Evolutionary conservation across 1,140 invertebrate species (phyloP), one percentile per base, ranked within the genome.

Genomic region (Drosophila truncata): DNA sequence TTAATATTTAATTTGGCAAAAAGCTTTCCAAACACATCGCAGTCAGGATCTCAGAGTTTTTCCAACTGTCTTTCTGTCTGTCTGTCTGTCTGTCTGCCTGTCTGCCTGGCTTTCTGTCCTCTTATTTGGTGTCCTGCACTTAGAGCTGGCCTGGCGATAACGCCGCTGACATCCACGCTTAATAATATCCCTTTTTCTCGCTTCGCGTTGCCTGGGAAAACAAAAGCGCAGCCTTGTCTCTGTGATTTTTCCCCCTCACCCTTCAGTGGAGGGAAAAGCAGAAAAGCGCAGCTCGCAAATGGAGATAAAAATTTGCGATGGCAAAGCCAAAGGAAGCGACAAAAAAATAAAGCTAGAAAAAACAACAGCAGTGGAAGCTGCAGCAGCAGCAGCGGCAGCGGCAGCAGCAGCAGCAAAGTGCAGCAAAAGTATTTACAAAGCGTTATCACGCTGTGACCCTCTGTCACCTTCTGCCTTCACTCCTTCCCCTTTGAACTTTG

Each of bases 1-100:
- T 91, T 91, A 91, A 91, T 91, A 91, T 91, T 91, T 91, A 91
- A 91, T 91, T 91, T 91, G 78, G 78, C 76, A 91, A 91, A 90
- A 80, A 87, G 87, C 88, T 91, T 91, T 91, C 58, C 80, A 69
- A 88, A 90, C 78, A 74, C 67, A 62, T 50, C 7, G 46, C 59
- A 64, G 29, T n/a, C 63, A 44, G 63, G 35, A 46, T 66, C 49
- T 41, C 10, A 33, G 11, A 33, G 33, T 10, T 33, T 33, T 33
- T 44, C 54, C n/a, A 11, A 42, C 57, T 42, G 42, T 33, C 33
- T 47, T 65, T 29, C 54, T 27, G 23, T 49, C 14, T 18, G 29
- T 62, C 33, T 55, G 73, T 61, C 61, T 39, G 55, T 23, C 37
- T 44, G 59, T 41, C 46, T 23, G 42, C 44, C 39, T 70, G 49